Conservation (phyloP, 2,888 invertebrate genomes). For the Pandemis corylana region DNA sequence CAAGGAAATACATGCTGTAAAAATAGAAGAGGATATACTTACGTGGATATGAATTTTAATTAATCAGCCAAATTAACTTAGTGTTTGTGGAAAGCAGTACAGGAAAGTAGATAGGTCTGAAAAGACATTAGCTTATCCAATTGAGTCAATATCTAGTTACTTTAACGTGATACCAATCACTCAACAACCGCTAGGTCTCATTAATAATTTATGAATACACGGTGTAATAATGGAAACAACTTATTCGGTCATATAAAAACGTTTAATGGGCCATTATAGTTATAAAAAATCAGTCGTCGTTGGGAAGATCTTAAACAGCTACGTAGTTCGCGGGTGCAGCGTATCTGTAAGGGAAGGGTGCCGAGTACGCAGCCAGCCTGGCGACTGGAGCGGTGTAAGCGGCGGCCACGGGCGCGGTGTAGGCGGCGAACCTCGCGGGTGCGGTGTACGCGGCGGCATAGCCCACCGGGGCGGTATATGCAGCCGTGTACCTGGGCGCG, state of each 20-base stretch:
- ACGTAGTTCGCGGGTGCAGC: conserved; percentile 64
- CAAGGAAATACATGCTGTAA: not conserved
- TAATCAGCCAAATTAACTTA: too few species aligned
- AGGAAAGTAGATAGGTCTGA: too few species aligned
- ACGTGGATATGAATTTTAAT: too few species aligned
- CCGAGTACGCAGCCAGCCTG: conserved; percentile 48
- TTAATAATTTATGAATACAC: not conserved
- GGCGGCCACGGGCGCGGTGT: conserved; percentile 52
- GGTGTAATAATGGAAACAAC: not conserved
- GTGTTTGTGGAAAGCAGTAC: too few species aligned
- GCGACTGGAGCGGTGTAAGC: conserved; percentile 60
- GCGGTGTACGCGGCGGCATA: conserved; percentile 49
- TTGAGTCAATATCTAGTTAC: too few species aligned
- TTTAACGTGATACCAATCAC: not conserved
- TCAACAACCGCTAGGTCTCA: not conserved
- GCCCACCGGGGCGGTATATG: conserved; percentile 26
- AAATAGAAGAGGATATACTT: too few species aligned
- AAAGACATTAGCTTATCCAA: too few species aligned
- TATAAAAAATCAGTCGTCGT: conserved; percentile 42
- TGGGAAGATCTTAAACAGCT: conserved; percentile 57
- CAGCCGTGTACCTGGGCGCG: conserved; percentile 46
- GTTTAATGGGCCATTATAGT: conserved; percentile 47
- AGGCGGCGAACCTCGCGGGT: conserved; percentile 47
- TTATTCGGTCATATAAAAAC: conserved; percentile 17
- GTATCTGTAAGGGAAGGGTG: conserved; percentile 58